These are phyloP conservation scores for Oxytorus armatus DNA, from an alignment of 2,888 invertebrate genomes.

Conservation along the genomic window DNA sequence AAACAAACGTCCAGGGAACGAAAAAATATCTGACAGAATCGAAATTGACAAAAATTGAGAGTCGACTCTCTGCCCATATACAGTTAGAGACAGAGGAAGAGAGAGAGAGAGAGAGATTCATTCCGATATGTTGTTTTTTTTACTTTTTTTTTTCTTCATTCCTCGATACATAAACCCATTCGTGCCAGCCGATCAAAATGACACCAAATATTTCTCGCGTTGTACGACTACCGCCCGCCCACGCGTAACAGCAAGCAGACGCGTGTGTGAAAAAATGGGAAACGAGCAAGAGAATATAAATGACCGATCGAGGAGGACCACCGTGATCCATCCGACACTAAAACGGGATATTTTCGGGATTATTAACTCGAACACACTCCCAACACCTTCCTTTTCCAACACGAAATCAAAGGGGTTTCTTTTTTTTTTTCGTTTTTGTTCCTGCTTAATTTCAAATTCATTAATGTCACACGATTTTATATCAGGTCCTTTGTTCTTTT, in stretches of 20 bases:
- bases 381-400: background rate
- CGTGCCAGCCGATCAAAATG: slow-evolving; percentile 21
- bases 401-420: background rate
- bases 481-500: no score
- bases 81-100: background rate
- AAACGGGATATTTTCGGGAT: slow-evolving; percentile 65
- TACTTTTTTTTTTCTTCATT: background rate
- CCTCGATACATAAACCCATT: background rate
- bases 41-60: slow-evolving; percentile 41
- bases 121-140: background rate
- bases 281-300: slow-evolving; percentile 40
- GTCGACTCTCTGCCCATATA: background rate
- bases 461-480: no score
- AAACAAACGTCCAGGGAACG: slow-evolving; percentile 15
- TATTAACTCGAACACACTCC: background rate
- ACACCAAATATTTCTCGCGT: slow-evolving; percentile 7
- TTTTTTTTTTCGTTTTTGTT: slow-evolving; percentile 35
- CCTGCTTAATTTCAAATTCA: no score
- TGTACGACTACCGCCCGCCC: slow-evolving; percentile 20
- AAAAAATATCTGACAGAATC: slow-evolving; percentile 21
- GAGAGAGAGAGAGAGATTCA: background rate
- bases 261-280: background rate
- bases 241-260: slow-evolving; percentile 29
- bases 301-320: slow-evolving; percentile 69
- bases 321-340: slow-evolving; percentile 71